phyloP scores from a whole-genome alignment of 2,888 invertebrate genomes.

The Cerastis leucographa region DNA sequence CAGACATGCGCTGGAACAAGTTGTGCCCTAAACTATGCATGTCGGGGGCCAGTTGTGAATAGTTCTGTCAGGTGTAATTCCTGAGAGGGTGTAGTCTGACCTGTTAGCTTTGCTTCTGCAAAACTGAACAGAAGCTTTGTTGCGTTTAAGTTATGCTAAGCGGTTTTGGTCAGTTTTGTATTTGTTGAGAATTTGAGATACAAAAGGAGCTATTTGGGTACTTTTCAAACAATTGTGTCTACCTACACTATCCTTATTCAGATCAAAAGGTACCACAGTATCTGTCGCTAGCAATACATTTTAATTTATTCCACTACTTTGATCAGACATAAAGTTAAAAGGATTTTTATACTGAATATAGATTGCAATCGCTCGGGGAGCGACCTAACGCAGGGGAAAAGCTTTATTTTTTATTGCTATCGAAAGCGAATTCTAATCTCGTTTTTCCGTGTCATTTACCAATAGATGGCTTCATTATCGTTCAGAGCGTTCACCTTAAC shows the following conservation, averaged over 20 bases:
- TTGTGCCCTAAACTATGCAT: constrained; percentile 72
- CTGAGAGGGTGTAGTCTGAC: constrained; percentile 56
- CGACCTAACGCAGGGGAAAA: constrained; percentile 54
- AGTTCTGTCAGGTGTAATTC: constrained; percentile 69
- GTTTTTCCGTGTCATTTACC: constrained; percentile 70
- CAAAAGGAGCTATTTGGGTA: constrained; percentile 10
- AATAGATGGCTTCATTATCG: constrained; percentile 71
- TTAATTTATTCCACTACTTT: constrained; percentile 12
- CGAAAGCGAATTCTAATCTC: constrained; percentile 71
- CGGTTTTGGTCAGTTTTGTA: constrained; percentile 28
- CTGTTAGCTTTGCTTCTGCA: constrained; percentile 50
- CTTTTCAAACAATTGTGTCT: background rate
- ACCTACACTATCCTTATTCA: background rate
- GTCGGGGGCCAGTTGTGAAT: constrained; percentile 68
- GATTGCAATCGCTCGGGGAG: constrained; percentile 40
- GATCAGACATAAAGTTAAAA: constrained; percentile 31
- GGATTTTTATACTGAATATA: constrained; percentile 40
- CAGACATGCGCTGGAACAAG: constrained; percentile 71
- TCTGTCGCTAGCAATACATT: background rate
- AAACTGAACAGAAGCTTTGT: constrained; percentile 56
- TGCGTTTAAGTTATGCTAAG: constrained; percentile 57
- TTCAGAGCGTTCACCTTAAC: constrained; percentile 64
- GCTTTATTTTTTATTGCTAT: constrained; percentile 68
- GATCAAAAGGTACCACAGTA: background rate
- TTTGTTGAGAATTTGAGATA: constrained; percentile 27